Evolutionary conservation across 2,797 vertebrate genomes (phyloP).

Genomic region (Tiaroga cobitis): DNA sequence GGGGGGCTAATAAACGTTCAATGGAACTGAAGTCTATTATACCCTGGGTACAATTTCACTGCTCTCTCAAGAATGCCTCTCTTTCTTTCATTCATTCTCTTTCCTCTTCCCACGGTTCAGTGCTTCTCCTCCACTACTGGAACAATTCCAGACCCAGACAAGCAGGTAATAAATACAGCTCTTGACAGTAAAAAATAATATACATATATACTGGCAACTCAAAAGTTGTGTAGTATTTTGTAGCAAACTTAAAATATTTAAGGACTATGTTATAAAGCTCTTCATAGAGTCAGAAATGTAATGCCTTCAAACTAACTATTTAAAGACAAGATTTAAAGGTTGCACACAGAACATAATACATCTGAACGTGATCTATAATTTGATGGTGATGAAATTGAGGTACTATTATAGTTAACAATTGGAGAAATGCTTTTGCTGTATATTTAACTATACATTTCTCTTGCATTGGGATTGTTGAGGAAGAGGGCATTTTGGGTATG

Average conservation of each 20-base stretch:
- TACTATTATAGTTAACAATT: not conserved
- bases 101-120: conserved; percentile 80
- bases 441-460: not conserved
- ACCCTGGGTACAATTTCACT: conserved; percentile 83
- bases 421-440: not conserved
- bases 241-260: not conserved
- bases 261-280: not conserved
- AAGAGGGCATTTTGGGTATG: not conserved
- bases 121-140: conserved; percentile 13
- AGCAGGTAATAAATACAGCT: not conserved
- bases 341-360: conserved; percentile 1
- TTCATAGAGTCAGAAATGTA: not conserved
- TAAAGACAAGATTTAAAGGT: not conserved
- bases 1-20: conserved; percentile 92
- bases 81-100: conserved; percentile 72
- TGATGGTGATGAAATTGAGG: not conserved
- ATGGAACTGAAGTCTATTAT: conserved; percentile 91
- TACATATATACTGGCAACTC: not conserved
- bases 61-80: conserved; percentile 80
- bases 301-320: not conserved
- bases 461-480: not conserved
- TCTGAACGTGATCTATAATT: not conserved
- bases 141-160: conserved; percentile 18
- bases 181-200: not conserved
- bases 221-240: not conserved